Evolutionary conservation across 2,113 vertebrate species (phyloP).

Genomic region (Apistogramma diplotaenia): DNA sequence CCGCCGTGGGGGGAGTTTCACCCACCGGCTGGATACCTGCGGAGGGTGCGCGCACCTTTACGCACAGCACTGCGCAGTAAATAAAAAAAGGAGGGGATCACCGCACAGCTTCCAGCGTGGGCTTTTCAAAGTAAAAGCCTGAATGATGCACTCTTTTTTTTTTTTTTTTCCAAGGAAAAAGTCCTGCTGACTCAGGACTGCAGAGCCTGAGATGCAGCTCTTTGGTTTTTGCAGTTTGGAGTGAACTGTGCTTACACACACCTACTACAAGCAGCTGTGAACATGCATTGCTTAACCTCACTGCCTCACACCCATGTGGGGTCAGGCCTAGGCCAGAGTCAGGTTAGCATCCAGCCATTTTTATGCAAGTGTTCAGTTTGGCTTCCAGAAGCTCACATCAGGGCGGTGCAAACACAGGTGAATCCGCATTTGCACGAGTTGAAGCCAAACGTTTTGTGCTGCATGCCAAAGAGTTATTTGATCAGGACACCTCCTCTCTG

Average conservation of each 20-base stretch:
- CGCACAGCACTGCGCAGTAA: fast-evolving
- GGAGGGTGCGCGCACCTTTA: slow-evolving; percentile 8
- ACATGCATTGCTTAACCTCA: no score
- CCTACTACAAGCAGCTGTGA: no score
- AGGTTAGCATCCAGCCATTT: background rate
- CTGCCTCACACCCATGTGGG: no score
- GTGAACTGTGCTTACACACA: no score
- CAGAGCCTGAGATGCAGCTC: no score
- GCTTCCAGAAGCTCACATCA: background rate
- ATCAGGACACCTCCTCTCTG: background rate
- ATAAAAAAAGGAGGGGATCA: fast-evolving
- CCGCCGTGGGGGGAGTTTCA: background rate
- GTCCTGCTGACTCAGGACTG: no score
- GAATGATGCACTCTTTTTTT: no score
- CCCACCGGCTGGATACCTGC: background rate
- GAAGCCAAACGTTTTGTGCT: background rate
- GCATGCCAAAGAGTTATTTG: background rate
- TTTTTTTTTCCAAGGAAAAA: no score
- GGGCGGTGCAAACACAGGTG: background rate
- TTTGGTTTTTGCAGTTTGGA: no score
- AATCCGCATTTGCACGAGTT: background rate
- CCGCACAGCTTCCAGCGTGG: background rate
- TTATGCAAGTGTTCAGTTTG: background rate
- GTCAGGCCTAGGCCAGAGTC: background rate
- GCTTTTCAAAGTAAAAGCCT: slow-evolving; percentile 46